Percentiles rank a stretch among this genome's conserved stretches.
Evolutionary conservation across 1,140 invertebrate genomes (phyloP).

Genomic region (Lerema accius): DNA sequence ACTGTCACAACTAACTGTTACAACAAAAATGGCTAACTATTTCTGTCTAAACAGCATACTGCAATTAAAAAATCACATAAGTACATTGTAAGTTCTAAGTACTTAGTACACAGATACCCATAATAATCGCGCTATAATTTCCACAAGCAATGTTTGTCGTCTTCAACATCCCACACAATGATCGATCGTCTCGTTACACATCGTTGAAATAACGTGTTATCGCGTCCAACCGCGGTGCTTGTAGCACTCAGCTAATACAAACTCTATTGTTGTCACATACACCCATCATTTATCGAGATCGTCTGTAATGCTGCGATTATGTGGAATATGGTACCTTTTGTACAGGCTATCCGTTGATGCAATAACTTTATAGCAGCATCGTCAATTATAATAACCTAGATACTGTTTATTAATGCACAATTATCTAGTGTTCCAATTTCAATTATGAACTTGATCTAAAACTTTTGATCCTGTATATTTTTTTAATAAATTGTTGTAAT

Average conservation of each 20-base stretch:
- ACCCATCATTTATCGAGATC: background rate
- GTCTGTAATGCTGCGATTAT: background rate
- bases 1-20: too few relatives aligned
- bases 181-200: conserved; percentile 36
- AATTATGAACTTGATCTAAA: too few relatives aligned
- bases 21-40: too few relatives aligned
- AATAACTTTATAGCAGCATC: background rate
- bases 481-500: too few relatives aligned
- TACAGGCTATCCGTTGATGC: too few relatives aligned
- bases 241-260: conserved; percentile 19
- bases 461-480: too few relatives aligned
- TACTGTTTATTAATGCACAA: too few relatives aligned
- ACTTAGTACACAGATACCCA: too few relatives aligned
- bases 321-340: background rate
- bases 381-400: background rate
- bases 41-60: too few relatives aligned
- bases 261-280: conserved; percentile 19
- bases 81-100: too few relatives aligned
- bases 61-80: too few relatives aligned
- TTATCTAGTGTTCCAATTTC: too few relatives aligned
- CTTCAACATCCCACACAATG: conserved; percentile 33
- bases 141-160: background rate
- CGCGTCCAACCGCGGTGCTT: conserved; percentile 5
- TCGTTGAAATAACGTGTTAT: conserved; percentile 29
- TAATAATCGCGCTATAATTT: background rate